A percentile compares a stretch with the other conserved stretches of the same genome.
Conservation (phyloP, 2,888 invertebrate species). For the Tineola bisselliella region DNA sequence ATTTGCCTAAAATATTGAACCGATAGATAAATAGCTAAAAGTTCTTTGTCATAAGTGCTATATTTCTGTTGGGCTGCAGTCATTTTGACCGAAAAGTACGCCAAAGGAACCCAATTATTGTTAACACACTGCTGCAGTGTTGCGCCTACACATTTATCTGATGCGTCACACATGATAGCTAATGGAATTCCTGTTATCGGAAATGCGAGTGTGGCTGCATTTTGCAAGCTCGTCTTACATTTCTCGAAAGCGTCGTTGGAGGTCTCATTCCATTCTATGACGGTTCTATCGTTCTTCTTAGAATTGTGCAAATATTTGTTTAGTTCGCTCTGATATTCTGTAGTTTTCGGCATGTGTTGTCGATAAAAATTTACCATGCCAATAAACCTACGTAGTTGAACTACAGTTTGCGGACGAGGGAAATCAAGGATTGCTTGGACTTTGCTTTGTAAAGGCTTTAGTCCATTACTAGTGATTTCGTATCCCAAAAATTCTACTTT, state of each 20-base stretch:
- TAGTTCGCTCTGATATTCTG: constrained; percentile 24
- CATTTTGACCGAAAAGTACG: constrained; percentile 30
- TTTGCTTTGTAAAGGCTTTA: constrained; percentile 17
- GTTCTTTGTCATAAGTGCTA: constrained; percentile 20
- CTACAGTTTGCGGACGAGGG: constrained; percentile 17
- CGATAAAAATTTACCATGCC: constrained; percentile 35
- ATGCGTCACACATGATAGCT: constrained; percentile 29
- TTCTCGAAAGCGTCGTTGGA: constrained; percentile 19
- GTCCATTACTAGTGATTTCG: constrained; percentile 18
- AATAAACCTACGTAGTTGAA: constrained; percentile 20
- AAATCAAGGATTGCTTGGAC: constrained; percentile 17
- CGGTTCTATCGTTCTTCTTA: constrained; percentile 20
- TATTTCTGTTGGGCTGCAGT: constrained; percentile 27
- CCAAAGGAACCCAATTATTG: constrained; percentile 25
- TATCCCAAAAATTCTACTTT: constrained; percentile 19
- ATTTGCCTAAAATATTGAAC: constrained; percentile 18
- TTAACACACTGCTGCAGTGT: constrained; percentile 28
- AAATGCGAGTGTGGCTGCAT: constrained; percentile 24
- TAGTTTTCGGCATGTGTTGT: constrained; percentile 25
- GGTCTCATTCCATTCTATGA: constrained; percentile 22
- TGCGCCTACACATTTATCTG: constrained; percentile 28
- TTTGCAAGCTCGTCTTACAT: constrained; percentile 21
- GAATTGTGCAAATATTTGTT: constrained; percentile 19
- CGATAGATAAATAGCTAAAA: constrained; percentile 19
- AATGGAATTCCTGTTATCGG: constrained; percentile 22